Conservation (phyloP, 2,888 invertebrate genomes). For the Aradus depressus region DNA sequence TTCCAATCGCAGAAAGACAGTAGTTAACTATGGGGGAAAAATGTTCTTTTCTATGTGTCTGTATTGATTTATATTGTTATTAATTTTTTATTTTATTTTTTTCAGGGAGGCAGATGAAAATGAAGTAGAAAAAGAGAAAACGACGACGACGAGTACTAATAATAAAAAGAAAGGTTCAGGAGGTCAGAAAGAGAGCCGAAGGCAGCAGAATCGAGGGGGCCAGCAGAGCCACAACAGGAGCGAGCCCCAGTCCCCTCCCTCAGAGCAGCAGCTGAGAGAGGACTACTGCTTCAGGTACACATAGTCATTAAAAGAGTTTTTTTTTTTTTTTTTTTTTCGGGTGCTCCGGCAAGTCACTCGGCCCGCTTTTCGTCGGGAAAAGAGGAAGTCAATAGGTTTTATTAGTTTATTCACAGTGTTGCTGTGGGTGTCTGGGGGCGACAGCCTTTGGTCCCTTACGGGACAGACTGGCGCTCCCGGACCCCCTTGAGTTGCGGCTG, state of each 20-base stretch:
- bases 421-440: no score
- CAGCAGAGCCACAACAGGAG: slow-evolving; percentile 2
- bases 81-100: background rate
- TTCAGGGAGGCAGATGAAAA: slow-evolving; percentile 39
- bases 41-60: background rate
- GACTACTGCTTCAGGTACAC: slow-evolving; percentile 41
- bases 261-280: slow-evolving; percentile 35
- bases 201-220: slow-evolving; percentile 8
- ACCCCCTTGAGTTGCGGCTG: no score
- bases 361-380: no score
- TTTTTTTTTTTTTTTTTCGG: background rate
- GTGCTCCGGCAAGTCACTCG: no score
- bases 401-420: no score
- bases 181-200: slow-evolving; percentile 19
- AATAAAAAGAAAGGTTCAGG: slow-evolving; percentile 17
- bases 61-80: background rate
- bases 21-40: no score
- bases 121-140: slow-evolving; percentile 39
- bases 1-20: no score
- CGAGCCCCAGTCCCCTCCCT: slow-evolving; percentile 13
- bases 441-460: no score
- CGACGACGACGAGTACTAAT: slow-evolving; percentile 3
- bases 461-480: no score
- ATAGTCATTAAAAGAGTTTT: background rate
- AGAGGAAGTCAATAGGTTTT: no score